Base-by-base conservation (phyloP, 2,888 invertebrate genomes). In the Plemyria rubiginata region DNA sequence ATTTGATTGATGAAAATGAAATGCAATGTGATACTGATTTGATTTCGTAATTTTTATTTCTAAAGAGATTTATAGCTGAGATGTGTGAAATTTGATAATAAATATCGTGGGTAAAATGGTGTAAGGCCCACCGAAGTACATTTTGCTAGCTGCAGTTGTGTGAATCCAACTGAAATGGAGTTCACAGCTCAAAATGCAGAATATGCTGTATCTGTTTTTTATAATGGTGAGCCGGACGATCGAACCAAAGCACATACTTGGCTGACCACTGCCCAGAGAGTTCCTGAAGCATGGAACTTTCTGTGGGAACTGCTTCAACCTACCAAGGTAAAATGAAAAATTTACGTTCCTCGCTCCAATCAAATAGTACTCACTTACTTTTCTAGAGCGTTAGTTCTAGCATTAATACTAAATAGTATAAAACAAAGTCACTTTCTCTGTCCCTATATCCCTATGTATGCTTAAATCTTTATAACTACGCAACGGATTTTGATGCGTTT, bases 271-370 rank as follows among this genome's bases (percentile, higher is more conserved):
- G 97, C 97, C 11, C 98, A 98, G 86, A 94, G 95, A 70, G 97
- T 97, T 28, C 95, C 96, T 1, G 96, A 97, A 84, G 98, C 98
- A 36, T 99, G 99, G 99, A 95, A 95, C 74, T 98, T 98, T 85
- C 96, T 97, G 6, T 98, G 98, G 98, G 96, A 97, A 68, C 93
- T 99, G 32, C 94, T 99, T 73, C 95, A 96, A 79, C 95, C 96
- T 8, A 94, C 95, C 72, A 97, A 97, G 94, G 98, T 98, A 91
- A 67, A 28, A 29, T 29, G 12, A 13, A 38, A n/a, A 41, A 43
- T 43, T 40, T 13, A 4, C 11, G 32, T 16, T 12, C 8, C 32
- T 32, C 4, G 22, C 32, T 1, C 8, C 1, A 32, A 32, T 32
- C n/a, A n/a, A n/a, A n/a, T n/a, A n/a, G n/a, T n/a, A n/a, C n/a